These are phyloP conservation scores for Proteles cristata DNA, from an alignment of 2,113 vertebrate species.

Conservation along the genomic window DNA sequence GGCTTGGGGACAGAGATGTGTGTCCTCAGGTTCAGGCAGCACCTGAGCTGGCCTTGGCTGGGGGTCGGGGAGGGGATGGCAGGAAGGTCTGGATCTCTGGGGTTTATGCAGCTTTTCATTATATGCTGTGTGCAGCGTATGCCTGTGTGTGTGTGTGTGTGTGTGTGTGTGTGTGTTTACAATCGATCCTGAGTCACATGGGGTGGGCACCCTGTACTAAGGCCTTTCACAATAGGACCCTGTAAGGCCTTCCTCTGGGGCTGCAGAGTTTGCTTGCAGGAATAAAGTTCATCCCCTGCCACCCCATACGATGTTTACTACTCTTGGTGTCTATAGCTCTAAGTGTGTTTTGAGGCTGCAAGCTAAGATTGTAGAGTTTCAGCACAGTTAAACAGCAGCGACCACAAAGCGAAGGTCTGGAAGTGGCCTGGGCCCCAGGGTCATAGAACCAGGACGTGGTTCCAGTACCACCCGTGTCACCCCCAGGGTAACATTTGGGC, in stretches of 20 bases:
- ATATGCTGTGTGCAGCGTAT: rapidly evolving
- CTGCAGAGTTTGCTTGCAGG: background rate
- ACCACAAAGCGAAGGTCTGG: background rate
- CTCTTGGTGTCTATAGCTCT: background rate
- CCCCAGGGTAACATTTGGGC: rapidly evolving
- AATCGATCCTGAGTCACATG: background rate
- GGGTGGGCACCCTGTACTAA: background rate
- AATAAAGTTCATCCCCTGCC: background rate
- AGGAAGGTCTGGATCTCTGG: background rate
- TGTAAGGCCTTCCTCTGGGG: background rate
- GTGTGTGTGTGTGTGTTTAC: rapidly evolving
- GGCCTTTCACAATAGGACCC: too few relatives aligned
- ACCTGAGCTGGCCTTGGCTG: too few relatives aligned
- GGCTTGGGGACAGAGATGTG: background rate
- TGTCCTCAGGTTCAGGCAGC: background rate
- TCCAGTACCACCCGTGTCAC: background rate
- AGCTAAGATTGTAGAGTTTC: background rate
- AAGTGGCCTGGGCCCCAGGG: background rate
- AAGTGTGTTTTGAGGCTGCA: background rate
- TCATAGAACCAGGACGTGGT: background rate
- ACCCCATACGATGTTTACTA: too few relatives aligned
- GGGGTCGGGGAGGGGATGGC: background rate
- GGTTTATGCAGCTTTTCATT: background rate
- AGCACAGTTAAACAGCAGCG: background rate
- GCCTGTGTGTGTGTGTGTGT: rapidly evolving